Evolutionary conservation across 2,113 vertebrate species (phyloP).

Genomic region (Chionomys nivalis): DNA sequence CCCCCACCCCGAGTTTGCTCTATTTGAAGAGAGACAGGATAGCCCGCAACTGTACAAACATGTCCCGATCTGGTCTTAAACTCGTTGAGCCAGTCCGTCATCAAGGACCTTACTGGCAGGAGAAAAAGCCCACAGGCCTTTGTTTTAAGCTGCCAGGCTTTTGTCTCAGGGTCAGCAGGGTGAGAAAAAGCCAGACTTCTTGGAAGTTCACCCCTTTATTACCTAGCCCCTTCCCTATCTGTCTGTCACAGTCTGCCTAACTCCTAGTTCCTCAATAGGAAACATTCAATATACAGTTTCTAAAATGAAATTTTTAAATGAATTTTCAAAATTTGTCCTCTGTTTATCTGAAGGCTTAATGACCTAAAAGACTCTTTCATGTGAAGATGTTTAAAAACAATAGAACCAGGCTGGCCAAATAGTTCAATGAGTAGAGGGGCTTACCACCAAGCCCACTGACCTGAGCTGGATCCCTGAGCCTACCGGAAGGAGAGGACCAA

Average conservation of each 20-base stretch:
- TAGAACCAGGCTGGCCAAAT: not conserved
- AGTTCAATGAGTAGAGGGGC: not conserved
- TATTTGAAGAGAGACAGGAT: not conserved
- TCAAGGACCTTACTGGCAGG: no score
- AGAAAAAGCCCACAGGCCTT: no score
- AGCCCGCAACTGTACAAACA: not conserved
- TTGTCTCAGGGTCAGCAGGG: not conserved
- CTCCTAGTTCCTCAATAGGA: not conserved
- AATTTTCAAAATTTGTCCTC: not conserved
- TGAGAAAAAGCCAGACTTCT: not conserved
- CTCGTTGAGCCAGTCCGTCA: not conserved
- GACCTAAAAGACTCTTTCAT: not conserved
- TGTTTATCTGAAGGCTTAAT: not conserved
- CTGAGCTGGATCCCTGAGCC: not conserved
- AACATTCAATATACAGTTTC: not conserved
- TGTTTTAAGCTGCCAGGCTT: no score
- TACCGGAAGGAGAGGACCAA: not conserved
- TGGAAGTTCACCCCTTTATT: not conserved
- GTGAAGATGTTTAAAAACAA: conserved; percentile 1
- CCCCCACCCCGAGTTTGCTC: not conserved
- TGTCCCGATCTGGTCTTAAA: not conserved
- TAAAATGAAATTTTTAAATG: not conserved
- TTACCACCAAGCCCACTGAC: not conserved
- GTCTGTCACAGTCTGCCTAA: not conserved
- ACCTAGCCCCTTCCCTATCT: not conserved